Evolutionary conservation across 2,888 invertebrate species (phyloP).

Genomic region (Cryptus armator): DNA sequence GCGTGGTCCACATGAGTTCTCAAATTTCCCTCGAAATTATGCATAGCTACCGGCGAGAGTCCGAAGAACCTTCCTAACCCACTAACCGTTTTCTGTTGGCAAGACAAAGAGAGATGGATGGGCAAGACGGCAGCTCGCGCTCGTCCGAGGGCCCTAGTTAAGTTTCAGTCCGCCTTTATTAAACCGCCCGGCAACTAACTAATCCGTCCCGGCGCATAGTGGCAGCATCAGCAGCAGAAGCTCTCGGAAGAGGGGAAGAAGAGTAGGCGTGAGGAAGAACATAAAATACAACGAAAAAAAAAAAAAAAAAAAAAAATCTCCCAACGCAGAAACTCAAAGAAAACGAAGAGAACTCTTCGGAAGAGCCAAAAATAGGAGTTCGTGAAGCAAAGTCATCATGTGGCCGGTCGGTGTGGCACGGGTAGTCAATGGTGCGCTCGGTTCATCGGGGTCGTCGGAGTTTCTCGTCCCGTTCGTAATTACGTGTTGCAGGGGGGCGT

Average conservation of each 20-base stretch:
- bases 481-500: constrained; percentile 73
- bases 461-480: constrained; percentile 68
- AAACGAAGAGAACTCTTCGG: constrained; percentile 52
- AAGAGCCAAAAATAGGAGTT: constrained; percentile 66
- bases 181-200: constrained; percentile 73
- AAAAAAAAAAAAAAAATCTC: constrained; percentile 35
- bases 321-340: constrained; percentile 47
- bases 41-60: constrained; percentile 71
- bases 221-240: constrained; percentile 37
- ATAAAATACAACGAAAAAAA: constrained; percentile 38
- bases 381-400: constrained; percentile 43
- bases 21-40: constrained; percentile 74
- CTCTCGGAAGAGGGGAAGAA: constrained; percentile 38
- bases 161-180: constrained; percentile 73
- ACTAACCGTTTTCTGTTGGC: constrained; percentile 37
- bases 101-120: background rate
- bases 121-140: constrained; percentile 36
- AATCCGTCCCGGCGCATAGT: constrained; percentile 63
- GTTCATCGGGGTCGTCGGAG: constrained; percentile 63
- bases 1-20: constrained; percentile 66
- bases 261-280: constrained; percentile 60
- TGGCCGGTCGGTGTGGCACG: constrained; percentile 18
- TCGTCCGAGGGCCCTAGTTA: constrained; percentile 64
- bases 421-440: constrained; percentile 28
- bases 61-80: constrained; percentile 43